A percentile compares a stretch with the other conserved stretches of the same genome.
These are phyloP conservation scores for Thunnus albacares DNA, from an alignment of 2,797 vertebrate genomes.

Conservation along the genomic window DNA sequence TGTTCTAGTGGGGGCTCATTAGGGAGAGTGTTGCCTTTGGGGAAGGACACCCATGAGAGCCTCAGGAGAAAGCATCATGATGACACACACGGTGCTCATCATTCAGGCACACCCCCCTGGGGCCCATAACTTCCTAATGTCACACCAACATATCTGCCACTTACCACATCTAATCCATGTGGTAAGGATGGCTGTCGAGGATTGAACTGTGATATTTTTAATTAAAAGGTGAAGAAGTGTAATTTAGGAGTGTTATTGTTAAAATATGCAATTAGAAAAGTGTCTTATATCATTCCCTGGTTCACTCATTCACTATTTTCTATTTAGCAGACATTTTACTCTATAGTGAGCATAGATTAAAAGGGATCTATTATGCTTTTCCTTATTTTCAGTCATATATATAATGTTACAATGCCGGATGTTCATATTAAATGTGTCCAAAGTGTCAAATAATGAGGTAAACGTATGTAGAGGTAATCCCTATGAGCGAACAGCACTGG, in stretches of 20 bases:
- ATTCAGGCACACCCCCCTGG: constrained; percentile 48
- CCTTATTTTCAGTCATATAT: no score
- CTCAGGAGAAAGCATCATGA: constrained; percentile 61
- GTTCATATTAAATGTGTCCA: no score
- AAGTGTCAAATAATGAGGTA: no score
- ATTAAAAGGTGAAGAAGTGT: constrained; percentile 14
- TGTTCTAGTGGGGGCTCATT: constrained; percentile 69
- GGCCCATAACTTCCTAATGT: constrained; percentile 62
- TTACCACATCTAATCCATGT: constrained; percentile 21
- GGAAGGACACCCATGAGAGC: constrained; percentile 70
- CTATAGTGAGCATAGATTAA: no score
- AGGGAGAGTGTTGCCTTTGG: constrained; percentile 68
- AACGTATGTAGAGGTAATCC: no score
- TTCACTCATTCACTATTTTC: no score
- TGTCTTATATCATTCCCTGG: no score
- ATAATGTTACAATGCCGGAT: no score
- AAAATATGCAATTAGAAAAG: background rate
- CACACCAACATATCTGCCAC: constrained; percentile 45
- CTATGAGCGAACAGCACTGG: no score
- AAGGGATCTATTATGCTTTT: no score
- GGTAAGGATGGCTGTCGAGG: background rate
- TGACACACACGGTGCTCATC: constrained; percentile 67
- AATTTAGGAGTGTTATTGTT: background rate
- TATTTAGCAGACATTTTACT: no score
- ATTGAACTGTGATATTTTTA: background rate